Percentiles rank a stretch among this genome's conserved stretches.
phyloP scores from a whole-genome alignment of 2,888 invertebrate genomes.

The Eurois occulta region DNA sequence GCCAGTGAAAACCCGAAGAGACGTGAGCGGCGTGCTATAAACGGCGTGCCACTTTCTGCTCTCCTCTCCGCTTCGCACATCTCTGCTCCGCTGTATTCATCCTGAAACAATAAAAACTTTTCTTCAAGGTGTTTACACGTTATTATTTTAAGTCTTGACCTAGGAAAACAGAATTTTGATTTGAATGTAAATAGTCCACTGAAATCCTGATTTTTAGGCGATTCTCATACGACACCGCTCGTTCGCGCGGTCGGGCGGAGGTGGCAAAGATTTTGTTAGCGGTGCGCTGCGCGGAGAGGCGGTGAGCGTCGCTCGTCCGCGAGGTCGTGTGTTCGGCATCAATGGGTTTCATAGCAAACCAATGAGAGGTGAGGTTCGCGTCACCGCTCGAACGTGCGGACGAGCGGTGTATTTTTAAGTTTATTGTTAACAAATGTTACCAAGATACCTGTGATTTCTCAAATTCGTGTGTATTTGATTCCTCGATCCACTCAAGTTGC shows the following conservation, averaged over 20 bases:
- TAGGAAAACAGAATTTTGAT: neutral
- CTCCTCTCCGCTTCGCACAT: too few relatives aligned
- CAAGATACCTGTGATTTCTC: constrained; percentile 16
- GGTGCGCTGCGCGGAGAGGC: neutral
- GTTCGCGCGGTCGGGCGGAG: neutral
- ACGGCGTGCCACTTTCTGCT: too few relatives aligned
- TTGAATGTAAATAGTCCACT: neutral
- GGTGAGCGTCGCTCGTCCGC: neutral
- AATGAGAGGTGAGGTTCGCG: too few relatives aligned
- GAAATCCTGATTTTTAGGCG: neutral
- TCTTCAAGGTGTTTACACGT: neutral
- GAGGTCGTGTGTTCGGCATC: neutral
- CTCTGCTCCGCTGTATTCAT: neutral
- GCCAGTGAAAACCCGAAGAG: too few relatives aligned
- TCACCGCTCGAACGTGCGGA: too few relatives aligned
- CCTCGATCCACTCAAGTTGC: constrained; percentile 31
- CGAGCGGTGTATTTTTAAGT: neutral
- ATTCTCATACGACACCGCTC: neutral
- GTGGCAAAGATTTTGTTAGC: neutral
- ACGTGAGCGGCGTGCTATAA: too few relatives aligned
- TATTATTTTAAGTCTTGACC: neutral
- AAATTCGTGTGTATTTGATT: neutral
- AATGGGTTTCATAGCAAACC: too few relatives aligned
- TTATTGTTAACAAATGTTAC: neutral
- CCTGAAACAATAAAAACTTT: constrained; percentile 21